A percentile compares a stretch with the other conserved stretches of the same genome.
Evolutionary conservation across 2,113 vertebrate species (phyloP).

Genomic region (Myotis yumanensis): DNA sequence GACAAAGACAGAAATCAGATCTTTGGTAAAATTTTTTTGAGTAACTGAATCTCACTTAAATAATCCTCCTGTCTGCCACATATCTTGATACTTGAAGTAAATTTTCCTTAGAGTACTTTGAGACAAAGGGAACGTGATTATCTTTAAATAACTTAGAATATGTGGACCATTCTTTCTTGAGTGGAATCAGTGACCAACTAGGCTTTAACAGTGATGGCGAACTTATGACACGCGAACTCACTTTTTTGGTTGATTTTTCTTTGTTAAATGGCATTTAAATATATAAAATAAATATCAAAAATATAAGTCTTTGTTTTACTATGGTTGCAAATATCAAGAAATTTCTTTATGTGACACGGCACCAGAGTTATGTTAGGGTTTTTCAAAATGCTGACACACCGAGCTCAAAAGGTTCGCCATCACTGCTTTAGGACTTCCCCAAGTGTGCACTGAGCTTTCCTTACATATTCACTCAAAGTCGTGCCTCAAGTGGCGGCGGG

Average conservation of each 20-base stretch:
- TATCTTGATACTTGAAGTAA: not conserved
- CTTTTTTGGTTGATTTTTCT: too few relatives aligned
- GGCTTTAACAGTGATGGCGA: too few relatives aligned
- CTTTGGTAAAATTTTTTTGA: not conserved
- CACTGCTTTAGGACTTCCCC: not conserved
- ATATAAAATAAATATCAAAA: too few relatives aligned
- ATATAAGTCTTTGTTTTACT: too few relatives aligned
- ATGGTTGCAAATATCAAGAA: too few relatives aligned
- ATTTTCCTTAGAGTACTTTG: not conserved
- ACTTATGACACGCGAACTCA: too few relatives aligned
- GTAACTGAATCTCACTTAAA: not conserved
- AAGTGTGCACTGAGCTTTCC: not conserved
- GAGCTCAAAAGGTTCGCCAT: too few relatives aligned
- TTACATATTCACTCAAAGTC: not conserved
- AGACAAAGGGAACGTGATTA: not conserved
- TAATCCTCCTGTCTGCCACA: not conserved
- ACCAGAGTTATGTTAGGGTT: too few relatives aligned
- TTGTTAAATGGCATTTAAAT: too few relatives aligned
- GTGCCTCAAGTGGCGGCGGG: not conserved
- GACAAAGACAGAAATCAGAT: not conserved
- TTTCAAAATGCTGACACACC: too few relatives aligned
- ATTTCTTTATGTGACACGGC: too few relatives aligned
- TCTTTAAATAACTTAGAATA: not conserved
- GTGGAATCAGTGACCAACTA: not conserved
- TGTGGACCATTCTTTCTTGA: not conserved